These are phyloP conservation scores for Meriones unguiculatus DNA, from an alignment of 2,113 vertebrate genomes.

Conservation along the genomic window DNA sequence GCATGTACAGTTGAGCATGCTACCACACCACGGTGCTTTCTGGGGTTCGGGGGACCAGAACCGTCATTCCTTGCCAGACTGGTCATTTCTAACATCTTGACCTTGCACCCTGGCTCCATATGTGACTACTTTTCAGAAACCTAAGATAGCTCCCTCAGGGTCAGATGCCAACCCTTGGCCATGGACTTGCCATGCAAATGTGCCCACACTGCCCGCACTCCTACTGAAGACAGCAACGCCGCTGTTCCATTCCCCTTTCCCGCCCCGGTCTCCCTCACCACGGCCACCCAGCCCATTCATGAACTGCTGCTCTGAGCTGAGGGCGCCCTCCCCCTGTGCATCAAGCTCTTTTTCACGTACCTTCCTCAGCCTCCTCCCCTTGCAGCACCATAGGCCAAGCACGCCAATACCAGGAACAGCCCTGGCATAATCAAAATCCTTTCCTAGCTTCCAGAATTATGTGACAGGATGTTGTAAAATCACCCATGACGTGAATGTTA, in stretches of 20 bases:
- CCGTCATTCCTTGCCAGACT: background rate
- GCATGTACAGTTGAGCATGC: slow-evolving; percentile 42
- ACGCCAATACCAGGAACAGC: background rate
- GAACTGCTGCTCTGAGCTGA: too few species aligned
- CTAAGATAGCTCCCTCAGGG: background rate
- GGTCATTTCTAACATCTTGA: background rate
- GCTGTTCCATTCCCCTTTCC: background rate
- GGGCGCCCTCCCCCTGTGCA: background rate
- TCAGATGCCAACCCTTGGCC: background rate
- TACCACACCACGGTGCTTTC: background rate
- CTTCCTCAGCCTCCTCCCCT: background rate
- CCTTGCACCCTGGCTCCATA: background rate
- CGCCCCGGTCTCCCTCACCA: background rate
- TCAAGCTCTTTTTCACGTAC: background rate
- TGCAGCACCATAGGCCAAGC: background rate
- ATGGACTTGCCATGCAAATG: background rate
- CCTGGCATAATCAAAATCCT: background rate
- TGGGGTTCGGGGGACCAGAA: background rate
- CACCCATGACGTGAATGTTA: background rate
- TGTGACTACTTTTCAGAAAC: slow-evolving; percentile 37
- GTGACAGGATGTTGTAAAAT: slow-evolving; percentile 27
- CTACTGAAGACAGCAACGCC: background rate
- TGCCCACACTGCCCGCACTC: background rate
- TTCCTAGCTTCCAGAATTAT: slow-evolving; percentile 7
- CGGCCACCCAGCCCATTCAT: background rate